Conservation (phyloP, 2,797 vertebrate genomes). For the Rhynchonycteris naso region DNA sequence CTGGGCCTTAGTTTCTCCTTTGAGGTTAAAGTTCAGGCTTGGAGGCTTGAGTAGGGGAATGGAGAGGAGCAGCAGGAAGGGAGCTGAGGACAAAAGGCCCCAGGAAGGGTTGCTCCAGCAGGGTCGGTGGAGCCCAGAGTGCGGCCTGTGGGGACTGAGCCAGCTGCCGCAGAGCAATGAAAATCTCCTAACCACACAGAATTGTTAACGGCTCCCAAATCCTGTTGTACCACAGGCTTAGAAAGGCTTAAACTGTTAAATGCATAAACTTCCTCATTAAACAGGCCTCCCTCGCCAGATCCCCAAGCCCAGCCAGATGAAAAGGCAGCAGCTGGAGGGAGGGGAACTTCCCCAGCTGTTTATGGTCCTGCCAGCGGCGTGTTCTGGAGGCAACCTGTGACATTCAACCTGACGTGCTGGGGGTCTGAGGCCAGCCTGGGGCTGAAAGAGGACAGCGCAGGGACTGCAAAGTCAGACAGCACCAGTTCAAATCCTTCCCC, state of each 20-base stretch:
- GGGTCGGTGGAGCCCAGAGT: constrained; percentile 5
- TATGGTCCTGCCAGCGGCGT: constrained; percentile 32
- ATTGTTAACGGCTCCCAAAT: constrained; percentile 88
- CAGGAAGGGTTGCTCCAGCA: neutral
- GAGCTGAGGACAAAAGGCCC: neutral
- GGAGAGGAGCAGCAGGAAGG: constrained; percentile 62
- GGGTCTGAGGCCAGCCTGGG: neutral
- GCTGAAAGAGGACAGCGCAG: neutral
- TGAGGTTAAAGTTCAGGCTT: constrained; percentile 37
- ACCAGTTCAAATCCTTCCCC: neutral
- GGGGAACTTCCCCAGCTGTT: constrained; percentile 72
- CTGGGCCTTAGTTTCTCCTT: constrained; percentile 13
- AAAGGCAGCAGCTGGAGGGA: constrained; percentile 68
- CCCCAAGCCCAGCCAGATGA: constrained; percentile 63
- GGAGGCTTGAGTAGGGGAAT: constrained; percentile 31
- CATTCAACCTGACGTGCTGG: neutral
- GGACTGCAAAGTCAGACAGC: neutral
- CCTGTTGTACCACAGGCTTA: constrained; percentile 86
- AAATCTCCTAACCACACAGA: constrained; percentile 86
- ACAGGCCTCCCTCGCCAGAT: constrained; percentile 77
- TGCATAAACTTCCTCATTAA: constrained; percentile 87
- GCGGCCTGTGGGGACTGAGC: neutral
- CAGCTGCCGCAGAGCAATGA: constrained; percentile 78
- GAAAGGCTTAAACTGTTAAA: constrained; percentile 88
- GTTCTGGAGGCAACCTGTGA: neutral